Conservation (phyloP, 2,888 invertebrate species). For the Tineola bisselliella region DNA sequence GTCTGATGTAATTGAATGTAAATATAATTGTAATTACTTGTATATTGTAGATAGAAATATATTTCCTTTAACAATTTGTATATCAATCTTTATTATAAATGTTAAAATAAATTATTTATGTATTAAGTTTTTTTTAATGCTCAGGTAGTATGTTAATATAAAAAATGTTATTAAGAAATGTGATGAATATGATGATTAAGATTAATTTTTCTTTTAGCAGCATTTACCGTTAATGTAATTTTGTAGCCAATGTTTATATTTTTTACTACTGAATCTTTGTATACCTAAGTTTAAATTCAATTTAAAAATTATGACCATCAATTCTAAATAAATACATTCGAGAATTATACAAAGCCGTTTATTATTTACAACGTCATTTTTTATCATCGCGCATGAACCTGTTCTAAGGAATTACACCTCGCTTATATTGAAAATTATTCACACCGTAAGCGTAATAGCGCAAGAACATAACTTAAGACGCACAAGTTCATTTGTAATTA, state of each 20-base stretch:
- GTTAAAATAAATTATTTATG: slow-evolving; percentile 55
- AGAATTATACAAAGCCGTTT: slow-evolving; percentile 16
- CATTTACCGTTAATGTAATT: slow-evolving; percentile 41
- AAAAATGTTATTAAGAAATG: slow-evolving; percentile 26
- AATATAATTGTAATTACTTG: slow-evolving; percentile 67
- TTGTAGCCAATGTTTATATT: slow-evolving; percentile 62
- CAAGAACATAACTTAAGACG: not conserved
- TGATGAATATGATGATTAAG: slow-evolving; percentile 38
- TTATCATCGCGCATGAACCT: not conserved
- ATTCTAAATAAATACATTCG: slow-evolving; percentile 65
- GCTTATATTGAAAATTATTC: not conserved
- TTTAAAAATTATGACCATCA: slow-evolving; percentile 47
- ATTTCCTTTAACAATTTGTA: slow-evolving; percentile 62
- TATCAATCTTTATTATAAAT: slow-evolving; percentile 50
- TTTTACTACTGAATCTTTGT: slow-evolving; percentile 57
- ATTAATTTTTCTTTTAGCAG: slow-evolving; percentile 37
- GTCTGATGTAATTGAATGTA: slow-evolving; percentile 63
- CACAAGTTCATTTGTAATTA: not conserved
- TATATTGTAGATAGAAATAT: slow-evolving; percentile 66
- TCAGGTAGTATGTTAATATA: slow-evolving; percentile 34
- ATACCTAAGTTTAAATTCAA: slow-evolving; percentile 64
- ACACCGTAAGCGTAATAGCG: not conserved
- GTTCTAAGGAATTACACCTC: not conserved
- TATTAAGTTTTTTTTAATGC: slow-evolving; percentile 45
- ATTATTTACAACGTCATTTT: not conserved